phyloP scores from a whole-genome alignment of 2,797 vertebrate species.

The Apogon talboti region DNA sequence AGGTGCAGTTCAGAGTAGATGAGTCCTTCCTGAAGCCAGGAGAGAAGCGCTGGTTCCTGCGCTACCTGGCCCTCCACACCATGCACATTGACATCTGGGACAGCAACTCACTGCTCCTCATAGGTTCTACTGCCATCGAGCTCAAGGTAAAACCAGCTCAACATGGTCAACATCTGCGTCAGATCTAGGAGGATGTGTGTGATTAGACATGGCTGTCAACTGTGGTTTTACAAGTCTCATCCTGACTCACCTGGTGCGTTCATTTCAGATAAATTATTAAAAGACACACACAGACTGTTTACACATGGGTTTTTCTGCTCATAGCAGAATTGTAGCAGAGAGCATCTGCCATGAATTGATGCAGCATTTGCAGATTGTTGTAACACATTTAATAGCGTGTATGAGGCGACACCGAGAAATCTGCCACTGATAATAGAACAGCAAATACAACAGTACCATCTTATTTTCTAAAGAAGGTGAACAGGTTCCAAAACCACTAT shows the following conservation, averaged over 20 bases:
- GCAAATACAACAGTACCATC: conserved; percentile 8
- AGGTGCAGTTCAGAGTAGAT: conserved; percentile 90
- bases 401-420: conserved; percentile 11
- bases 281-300: conserved; percentile 6
- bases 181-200: too few relatives aligned
- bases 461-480: conserved; percentile 3
- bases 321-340: not conserved
- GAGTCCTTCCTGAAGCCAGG: conserved; percentile 84
- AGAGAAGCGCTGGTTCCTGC: conserved; percentile 89
- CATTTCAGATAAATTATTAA: not conserved
- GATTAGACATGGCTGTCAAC: too few relatives aligned
- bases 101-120: conserved; percentile 90
- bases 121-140: conserved; percentile 90
- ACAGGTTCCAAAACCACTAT: too few relatives aligned
- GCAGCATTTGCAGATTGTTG: conserved; percentile 14
- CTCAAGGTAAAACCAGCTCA: conserved; percentile 85
- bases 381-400: conserved; percentile 21
- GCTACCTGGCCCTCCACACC: conserved; percentile 89
- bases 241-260: not conserved
- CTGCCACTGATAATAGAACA: conserved; percentile 10
- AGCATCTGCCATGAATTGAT: conserved; percentile 18
- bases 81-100: conserved; percentile 95
- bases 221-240: not conserved
- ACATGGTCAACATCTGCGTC: not conserved
- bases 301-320: not conserved